Conservation (phyloP, 2,888 invertebrate species). For the Seladonia tumulorum region DNA sequence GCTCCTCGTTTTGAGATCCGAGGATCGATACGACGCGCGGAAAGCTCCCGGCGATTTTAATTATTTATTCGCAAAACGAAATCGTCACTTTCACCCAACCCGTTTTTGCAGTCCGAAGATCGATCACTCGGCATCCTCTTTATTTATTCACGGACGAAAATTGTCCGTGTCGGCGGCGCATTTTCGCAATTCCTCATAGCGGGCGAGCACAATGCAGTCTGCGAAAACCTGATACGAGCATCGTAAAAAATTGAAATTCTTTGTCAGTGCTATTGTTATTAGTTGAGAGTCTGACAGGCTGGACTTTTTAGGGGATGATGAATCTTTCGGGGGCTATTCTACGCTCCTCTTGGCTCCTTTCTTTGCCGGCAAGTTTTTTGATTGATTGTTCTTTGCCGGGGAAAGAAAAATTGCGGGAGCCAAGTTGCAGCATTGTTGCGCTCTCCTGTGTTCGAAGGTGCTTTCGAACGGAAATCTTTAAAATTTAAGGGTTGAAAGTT, state of each 20-base stretch:
- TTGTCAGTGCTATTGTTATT: slow-evolving; percentile 18
- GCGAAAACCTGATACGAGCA: neutral
- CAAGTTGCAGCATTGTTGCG: neutral
- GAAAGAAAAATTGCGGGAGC: neutral
- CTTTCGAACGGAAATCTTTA: neutral
- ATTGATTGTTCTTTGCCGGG: slow-evolving; percentile 1
- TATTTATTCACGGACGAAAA: neutral
- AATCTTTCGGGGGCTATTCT: neutral
- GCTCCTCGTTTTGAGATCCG: slow-evolving; percentile 26
- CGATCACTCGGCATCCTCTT: neutral
- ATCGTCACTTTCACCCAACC: neutral
- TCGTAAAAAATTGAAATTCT: neutral
- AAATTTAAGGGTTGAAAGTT: neutral
- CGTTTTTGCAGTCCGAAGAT: neutral
- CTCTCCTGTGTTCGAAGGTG: neutral
- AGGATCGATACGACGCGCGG: slow-evolving; percentile 3
- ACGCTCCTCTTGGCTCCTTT: neutral
- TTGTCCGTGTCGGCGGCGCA: neutral
- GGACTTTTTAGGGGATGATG: slow-evolving; percentile 12
- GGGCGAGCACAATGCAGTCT: neutral
- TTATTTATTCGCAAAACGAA: neutral
- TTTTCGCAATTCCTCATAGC: neutral
- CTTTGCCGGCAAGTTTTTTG: neutral
- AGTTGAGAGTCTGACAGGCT: neutral
- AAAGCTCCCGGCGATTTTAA: neutral